Evolutionary conservation across 1,140 invertebrate genomes (phyloP), one percentile per base, ranked within the genome.

Genomic region (Antheraea mylitta): DNA sequence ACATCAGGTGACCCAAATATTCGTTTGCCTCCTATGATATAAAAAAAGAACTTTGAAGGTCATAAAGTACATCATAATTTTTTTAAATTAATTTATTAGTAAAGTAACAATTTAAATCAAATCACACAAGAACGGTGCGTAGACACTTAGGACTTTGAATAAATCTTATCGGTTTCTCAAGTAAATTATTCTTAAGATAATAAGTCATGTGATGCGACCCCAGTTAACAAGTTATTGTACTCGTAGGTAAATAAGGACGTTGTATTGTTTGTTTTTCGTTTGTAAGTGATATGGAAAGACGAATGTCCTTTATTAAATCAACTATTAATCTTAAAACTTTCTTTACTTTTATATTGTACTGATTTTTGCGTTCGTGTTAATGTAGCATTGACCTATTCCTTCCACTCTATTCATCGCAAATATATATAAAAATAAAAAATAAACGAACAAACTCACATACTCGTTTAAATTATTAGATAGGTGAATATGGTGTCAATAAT

Each of bases 161-260:
- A 53, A 53, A 53, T 53, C 45, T 53, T 53, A 53, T 53, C 45
- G 45, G 4, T 53, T 53, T 7, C 45, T 53, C 45, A 13, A 53
- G 45, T 53, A 53, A 53, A 53, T 53, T 53, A 53, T 53, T 53
- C 45, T 53, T 13, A 53, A 53, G 45, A 53, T 53, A 53, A 53
- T 0, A 13, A 53, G 45, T 53, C 45, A 53, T 53, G 45, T 53
- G 45, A 53, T n/a, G 2, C 45, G 45, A 53, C 45, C 45, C 45
- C 45, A 53, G 45, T 53, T 53, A 53, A 53, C 45, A 53, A 13
- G 45, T 53, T 7, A 53, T 53, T 53, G 45, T 53, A 53, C 45
- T 53, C 45, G 11, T 53, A 53, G 16, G 45, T 53, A 53, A 53
- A 53, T 53, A 53, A 53, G 45, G 11, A 53, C 45, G 45, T 53